Conservation (phyloP, 2,797 vertebrate genomes). For the Danionella dracula region DNA sequence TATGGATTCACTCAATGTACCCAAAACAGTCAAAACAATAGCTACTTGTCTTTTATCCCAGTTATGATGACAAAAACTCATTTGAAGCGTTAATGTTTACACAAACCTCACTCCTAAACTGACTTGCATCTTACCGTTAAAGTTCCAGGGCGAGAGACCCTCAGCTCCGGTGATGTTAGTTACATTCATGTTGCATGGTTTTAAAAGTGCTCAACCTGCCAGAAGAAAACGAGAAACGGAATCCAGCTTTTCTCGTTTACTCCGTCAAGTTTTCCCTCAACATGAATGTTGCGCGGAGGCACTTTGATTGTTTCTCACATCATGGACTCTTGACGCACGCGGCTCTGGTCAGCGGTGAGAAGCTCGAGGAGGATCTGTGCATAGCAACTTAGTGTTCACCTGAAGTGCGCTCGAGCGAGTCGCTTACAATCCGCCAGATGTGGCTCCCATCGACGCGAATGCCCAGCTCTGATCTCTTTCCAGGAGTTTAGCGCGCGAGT, state of each 20-base stretch:
- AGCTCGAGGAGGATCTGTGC: conserved; percentile 15
- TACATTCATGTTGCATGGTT: conserved; percentile 55
- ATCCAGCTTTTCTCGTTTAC: conserved; percentile 29
- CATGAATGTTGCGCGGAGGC: conserved; percentile 21
- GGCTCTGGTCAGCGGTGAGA: conserved; percentile 5
- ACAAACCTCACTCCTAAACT: not conserved
- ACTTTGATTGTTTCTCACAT: conserved; percentile 19
- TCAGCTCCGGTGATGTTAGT: conserved; percentile 52
- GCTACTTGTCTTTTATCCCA: too few species aligned
- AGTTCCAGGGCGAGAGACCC: conserved; percentile 49
- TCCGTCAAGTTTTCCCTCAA: conserved; percentile 23
- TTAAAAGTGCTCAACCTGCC: conserved; percentile 32
- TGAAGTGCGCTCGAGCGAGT: conserved; percentile 26
- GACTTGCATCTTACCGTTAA: conserved; percentile 47
- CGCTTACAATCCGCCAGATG: conserved; percentile 42
- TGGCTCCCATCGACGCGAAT: conserved; percentile 36
- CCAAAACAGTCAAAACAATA: too few species aligned
- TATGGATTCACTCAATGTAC: too few species aligned
- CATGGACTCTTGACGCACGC: not conserved
- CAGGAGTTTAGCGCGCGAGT: conserved; percentile 38
- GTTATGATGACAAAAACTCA: not conserved
- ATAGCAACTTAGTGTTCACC: conserved; percentile 18
- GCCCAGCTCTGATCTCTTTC: conserved; percentile 34
- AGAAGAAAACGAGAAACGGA: conserved; percentile 13
- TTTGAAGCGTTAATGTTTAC: not conserved